Evolutionary conservation across 1,140 invertebrate genomes (phyloP).

Genomic region (Habropoda laboriosa): DNA sequence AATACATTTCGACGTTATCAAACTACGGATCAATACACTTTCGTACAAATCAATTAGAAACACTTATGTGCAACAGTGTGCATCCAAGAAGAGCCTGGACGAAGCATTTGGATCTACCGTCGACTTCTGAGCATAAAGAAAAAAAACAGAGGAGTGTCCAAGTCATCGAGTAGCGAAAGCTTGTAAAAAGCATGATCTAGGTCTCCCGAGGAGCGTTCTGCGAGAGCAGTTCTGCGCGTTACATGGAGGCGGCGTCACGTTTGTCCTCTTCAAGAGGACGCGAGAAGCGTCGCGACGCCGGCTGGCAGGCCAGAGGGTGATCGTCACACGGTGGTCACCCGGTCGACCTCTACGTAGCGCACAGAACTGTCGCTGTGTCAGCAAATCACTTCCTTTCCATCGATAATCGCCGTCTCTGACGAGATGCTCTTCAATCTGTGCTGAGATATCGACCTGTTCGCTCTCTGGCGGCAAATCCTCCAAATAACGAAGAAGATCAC

Average conservation of each 20-base stretch:
- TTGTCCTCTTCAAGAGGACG: slow-evolving; percentile 44
- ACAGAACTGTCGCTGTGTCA: slow-evolving; percentile 96
- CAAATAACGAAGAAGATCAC: slow-evolving; percentile 81
- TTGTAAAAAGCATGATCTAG: slow-evolving; percentile 8
- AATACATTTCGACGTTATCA: no score
- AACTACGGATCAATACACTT: no score
- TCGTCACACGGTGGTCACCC: slow-evolving; percentile 93
- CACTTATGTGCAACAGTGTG: no score
- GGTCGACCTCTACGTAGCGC: slow-evolving; percentile 93
- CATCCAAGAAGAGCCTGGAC: no score
- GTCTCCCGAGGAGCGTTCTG: slow-evolving; percentile 3
- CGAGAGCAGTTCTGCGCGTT: slow-evolving; percentile 75
- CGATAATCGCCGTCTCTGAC: slow-evolving; percentile 89
- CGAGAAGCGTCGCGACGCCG: slow-evolving; percentile 28
- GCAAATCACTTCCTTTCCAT: slow-evolving; percentile 94
- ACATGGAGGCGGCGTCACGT: slow-evolving; percentile 56
- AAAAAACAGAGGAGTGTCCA: slow-evolving; percentile 2
- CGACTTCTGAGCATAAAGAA: not conserved
- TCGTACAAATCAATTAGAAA: no score
- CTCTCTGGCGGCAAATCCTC: slow-evolving; percentile 85
- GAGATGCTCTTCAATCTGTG: slow-evolving; percentile 89
- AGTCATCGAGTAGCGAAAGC: slow-evolving; percentile 50
- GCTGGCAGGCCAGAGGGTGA: slow-evolving; percentile 57
- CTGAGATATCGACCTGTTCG: slow-evolving; percentile 86
- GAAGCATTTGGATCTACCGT: no score